Conservation (phyloP, 2,888 invertebrate genomes). For the Stenoptilia bipunctidactyla region DNA sequence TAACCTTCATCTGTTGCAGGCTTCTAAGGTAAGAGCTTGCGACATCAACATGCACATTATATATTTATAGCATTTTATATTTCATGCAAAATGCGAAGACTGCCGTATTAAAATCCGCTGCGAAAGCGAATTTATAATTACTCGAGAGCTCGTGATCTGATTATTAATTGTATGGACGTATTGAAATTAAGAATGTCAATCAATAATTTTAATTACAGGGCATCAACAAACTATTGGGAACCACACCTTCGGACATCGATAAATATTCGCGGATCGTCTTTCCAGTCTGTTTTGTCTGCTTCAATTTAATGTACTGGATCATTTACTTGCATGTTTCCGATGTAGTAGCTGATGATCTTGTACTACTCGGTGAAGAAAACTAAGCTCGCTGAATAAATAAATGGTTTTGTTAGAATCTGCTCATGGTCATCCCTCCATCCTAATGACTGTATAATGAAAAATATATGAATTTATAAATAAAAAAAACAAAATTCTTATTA, state of each 20-base stretch:
- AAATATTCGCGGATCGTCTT: slow-evolving; percentile 99
- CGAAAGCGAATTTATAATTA: too few species aligned
- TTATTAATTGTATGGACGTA: too few species aligned
- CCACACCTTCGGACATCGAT: slow-evolving; percentile 98
- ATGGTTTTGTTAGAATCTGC: slow-evolving; percentile 15
- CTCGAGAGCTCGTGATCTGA: too few species aligned
- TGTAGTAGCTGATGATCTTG: slow-evolving; percentile 93
- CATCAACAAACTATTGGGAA: slow-evolving; percentile 91
- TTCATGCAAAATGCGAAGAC: too few species aligned
- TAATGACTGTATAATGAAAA: slow-evolving; percentile 4
- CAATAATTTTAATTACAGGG: slow-evolving; percentile 62
- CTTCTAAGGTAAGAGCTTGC: slow-evolving; percentile 30
- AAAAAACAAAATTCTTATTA: too few species aligned
- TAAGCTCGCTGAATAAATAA: slow-evolving; percentile 16
- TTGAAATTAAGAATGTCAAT: too few species aligned
- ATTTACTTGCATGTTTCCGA: slow-evolving; percentile 96
- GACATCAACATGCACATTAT: neutral
- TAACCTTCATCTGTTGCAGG: slow-evolving; percentile 73
- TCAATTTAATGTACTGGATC: slow-evolving; percentile 98
- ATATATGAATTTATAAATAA: neutral
- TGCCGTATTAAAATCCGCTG: too few species aligned
- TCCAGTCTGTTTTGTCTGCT: slow-evolving; percentile 98
- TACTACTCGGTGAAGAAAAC: slow-evolving; percentile 76
- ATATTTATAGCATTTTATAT: neutral
- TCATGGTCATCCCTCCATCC: slow-evolving; percentile 21